Evolutionary conservation across 1,140 invertebrate genomes (phyloP).

Genomic region (Zelostemma sp.): DNA sequence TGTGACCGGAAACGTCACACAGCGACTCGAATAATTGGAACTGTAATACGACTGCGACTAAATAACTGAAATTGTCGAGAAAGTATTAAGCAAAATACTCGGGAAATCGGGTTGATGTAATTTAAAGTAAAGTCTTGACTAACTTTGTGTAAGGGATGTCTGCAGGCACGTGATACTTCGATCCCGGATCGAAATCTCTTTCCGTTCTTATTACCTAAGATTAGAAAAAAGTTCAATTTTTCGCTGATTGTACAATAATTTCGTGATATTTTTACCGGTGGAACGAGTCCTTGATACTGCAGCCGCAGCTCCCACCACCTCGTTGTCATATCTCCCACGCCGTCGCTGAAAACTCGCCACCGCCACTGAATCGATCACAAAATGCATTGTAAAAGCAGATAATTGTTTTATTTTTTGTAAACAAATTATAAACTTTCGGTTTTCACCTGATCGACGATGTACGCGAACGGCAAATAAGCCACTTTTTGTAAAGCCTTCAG

Average conservation of each 20-base stretch:
- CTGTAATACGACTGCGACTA: constrained; percentile 85
- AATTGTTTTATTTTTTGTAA: too few relatives aligned
- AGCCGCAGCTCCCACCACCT: constrained; percentile 85
- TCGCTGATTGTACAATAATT: too few relatives aligned
- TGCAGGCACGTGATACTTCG: constrained; percentile 86
- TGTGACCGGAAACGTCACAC: constrained; percentile 80
- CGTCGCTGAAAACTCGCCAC: constrained; percentile 83
- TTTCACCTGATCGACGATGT: constrained; percentile 79
- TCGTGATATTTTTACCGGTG: too few relatives aligned
- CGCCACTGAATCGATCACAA: constrained; percentile 82
- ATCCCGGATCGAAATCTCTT: constrained; percentile 83
- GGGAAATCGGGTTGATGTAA: not conserved
- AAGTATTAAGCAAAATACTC: too few relatives aligned
- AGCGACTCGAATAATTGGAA: constrained; percentile 89
- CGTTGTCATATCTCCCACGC: constrained; percentile 80
- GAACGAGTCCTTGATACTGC: constrained; percentile 79
- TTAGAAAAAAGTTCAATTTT: too few relatives aligned
- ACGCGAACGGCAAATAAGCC: constrained; percentile 83
- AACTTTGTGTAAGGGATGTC: constrained; percentile 74
- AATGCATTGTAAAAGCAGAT: too few relatives aligned
- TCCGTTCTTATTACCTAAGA: constrained; percentile 79
- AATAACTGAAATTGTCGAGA: constrained; percentile 77
- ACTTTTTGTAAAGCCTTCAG: constrained; percentile 86
- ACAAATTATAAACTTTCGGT: too few relatives aligned
- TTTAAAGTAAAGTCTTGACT: constrained; percentile 8